Evolutionary conservation across 1,140 invertebrate genomes (phyloP).

Genomic region (Paralvinella palmiformis): DNA sequence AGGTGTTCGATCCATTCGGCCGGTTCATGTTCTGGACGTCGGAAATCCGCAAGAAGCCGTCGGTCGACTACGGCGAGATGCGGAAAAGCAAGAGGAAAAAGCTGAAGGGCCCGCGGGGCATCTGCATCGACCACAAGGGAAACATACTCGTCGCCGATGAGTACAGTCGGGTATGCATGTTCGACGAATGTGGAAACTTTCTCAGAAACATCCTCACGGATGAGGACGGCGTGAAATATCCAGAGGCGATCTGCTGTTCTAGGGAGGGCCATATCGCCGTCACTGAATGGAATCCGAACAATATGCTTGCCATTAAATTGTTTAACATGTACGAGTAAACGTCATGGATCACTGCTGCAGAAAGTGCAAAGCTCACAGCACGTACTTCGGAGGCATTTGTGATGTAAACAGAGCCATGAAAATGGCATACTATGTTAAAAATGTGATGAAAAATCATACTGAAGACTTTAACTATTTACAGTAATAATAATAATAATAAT

Average conservation of each 20-base stretch:
- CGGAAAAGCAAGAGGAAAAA: not conserved
- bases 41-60: not conserved
- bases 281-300: slow-evolving; percentile 16
- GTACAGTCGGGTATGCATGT: slow-evolving; percentile 9
- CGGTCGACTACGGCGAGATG: not conserved
- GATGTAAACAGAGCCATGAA: no score
- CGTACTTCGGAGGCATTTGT: no score
- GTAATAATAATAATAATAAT: no score
- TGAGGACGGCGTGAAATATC: slow-evolving; percentile 12
- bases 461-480: no score
- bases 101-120: slow-evolving; percentile 9
- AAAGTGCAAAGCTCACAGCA: no score
- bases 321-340: slow-evolving; percentile 12
- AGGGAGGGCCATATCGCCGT: slow-evolving; percentile 1
- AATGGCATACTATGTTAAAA: no score
- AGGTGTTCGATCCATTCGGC: slow-evolving; percentile 10
- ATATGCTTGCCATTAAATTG: slow-evolving; percentile 14
- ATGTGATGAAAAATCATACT: no score
- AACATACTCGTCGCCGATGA: slow-evolving; percentile 19
- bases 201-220: slow-evolving; percentile 11
- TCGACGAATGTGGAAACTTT: slow-evolving; percentile 1
- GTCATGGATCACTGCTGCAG: no score
- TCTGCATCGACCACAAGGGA: slow-evolving; percentile 6
- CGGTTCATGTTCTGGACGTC: not conserved
- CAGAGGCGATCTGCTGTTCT: slow-evolving; percentile 1